These are phyloP conservation scores for Rhadina sibilatrix DNA, from an alignment of 2,113 vertebrate genomes.

Conservation along the genomic window DNA sequence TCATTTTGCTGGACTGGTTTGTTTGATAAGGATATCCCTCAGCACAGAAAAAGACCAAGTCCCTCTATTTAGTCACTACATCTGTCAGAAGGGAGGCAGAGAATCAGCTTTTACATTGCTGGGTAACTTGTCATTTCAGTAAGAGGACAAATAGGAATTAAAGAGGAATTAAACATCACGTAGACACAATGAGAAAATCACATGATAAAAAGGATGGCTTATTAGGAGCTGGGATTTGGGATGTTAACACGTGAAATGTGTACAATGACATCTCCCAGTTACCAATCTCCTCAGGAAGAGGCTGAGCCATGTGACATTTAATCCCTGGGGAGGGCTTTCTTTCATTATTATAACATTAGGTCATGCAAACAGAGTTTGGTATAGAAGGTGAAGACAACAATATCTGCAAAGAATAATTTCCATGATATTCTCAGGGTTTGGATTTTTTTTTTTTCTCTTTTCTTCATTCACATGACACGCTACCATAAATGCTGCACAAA, in stretches of 20 bases:
- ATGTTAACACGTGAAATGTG: neutral
- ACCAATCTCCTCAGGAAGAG: neutral
- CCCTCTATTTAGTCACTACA: neutral
- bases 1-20: neutral
- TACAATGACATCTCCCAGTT: neutral
- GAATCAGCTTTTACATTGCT: neutral
- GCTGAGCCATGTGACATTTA: neutral
- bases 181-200: neutral
- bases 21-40: neutral
- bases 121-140: neutral
- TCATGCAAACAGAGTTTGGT: neutral
- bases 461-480: neutral
- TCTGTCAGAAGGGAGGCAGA: neutral
- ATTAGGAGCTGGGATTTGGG: neutral
- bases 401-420: neutral
- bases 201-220: neutral
- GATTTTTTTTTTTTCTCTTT: neutral
- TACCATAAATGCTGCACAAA: neutral
- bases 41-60: neutral
- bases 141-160: neutral
- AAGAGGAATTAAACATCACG: neutral
- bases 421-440: neutral
- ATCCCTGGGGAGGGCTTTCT: neutral
- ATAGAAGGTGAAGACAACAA: neutral
- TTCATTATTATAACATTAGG: neutral